Base-by-base conservation (phyloP, 2,888 invertebrate species). In the Brenthis hecate region DNA sequence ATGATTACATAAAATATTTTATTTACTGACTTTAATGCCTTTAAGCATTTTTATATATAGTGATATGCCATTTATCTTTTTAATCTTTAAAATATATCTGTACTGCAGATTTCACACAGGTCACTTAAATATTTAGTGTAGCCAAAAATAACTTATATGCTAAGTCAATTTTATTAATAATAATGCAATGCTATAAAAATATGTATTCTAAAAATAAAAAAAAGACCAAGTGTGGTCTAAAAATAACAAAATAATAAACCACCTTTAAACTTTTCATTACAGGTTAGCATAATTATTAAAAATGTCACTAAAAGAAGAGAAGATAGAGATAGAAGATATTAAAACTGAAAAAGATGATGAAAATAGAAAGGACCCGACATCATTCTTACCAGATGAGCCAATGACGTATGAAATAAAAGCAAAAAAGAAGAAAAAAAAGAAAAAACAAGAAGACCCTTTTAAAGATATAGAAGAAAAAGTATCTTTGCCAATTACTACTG, bases 401-500 rank as follows among this genome's bases (percentile, higher is more conserved):
- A 92, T 92, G 92, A 75, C 83, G 0, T 92, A 92, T 72, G 88
- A 91, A 75, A 82, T 91, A 6, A 92, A 91, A 73, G 81, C 81
- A 54, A 91, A 89, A 74, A 90, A 88, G 74, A 91, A 90, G 72
- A 91, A 91, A 74, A 92, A 88, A 74, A 91, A 87, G 73, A 81
- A 80, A 74, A 83, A 78, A 36, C 84, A 83, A 71, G 88, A 85
- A 65, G 92, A 92, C 55, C 92, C 92, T 0, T 91, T 92, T 54
- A 89, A 89, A 72, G 91, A 88, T 76, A 79, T 88, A 63, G 85
- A 85, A 48, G 83, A 79, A 60, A 81, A 77, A 69, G 63, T 75
- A 43, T 56, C 77, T 72, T 69, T 63, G 71, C 78, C 74, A 60
- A 77, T 69, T 54, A 73, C 64, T 66, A 80, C 72, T 36, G 65